Base-by-base conservation (phyloP, 2,113 vertebrate species). In the Oncorhynchus mykiss region DNA sequence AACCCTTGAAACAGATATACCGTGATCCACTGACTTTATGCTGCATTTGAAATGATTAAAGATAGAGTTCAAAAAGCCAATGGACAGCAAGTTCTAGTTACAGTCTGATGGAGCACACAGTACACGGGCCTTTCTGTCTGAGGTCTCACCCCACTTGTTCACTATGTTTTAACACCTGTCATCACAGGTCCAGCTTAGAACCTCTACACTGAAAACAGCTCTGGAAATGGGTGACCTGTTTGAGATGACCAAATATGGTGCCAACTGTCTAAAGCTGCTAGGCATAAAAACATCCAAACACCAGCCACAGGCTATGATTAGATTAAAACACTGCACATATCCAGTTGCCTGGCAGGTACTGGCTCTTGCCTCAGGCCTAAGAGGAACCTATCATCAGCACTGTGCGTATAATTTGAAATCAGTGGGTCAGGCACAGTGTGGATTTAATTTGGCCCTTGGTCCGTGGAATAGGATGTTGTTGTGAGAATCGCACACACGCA, bases 231-330 rank as follows among this genome's bases (percentile, higher is more conserved):
- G 12, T 5, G 76, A 78, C 73, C 75, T 80, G 80, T 73, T 70
- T 27, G 70, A 75, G 67, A 75, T 82, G 74, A 82, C 71, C 39
- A 79, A 74, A 83, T 82, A 78, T 80, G 77, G 77, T 80, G 83
- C 72, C 65, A 76, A 75, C 80, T 81, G 78, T 83, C 79, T 80
- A 74, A 78, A 79, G 62, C 64, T 70, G 71, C 80, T 78, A 71
- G 77, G 76, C 77, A 75, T 20, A 13, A 22, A 54, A 54, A 54
- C 51, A 54, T 54, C 64, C 64, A 24, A 27, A 27, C 24, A 13
- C 22, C 64, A 60, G 51, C 48, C 13, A 57, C 24, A 74, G 16
- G 60, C 51, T 39, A 54, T 54, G 16, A 54, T 54, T 54, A 16
- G 51, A 54, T 54, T 16, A 18, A 54, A 54, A 54, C 51, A 54